Conservation (phyloP, 2,113 vertebrate genomes). For the Onychorhynchus coronatus region DNA sequence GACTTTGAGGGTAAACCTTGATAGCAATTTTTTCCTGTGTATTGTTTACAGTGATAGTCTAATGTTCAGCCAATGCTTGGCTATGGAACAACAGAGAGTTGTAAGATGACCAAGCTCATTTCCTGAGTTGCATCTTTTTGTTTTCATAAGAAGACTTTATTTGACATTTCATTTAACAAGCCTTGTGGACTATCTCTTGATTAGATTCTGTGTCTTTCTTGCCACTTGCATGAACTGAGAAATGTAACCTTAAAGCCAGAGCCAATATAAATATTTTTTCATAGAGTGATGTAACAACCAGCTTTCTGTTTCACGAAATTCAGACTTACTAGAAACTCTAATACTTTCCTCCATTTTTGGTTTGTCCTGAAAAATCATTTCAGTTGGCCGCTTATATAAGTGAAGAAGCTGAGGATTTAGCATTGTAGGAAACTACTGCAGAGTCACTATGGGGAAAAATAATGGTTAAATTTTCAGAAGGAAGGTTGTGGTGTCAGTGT, state of each 20-base stretch:
- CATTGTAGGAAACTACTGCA: background rate
- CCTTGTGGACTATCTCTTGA: slow-evolving; percentile 43
- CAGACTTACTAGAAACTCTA: background rate
- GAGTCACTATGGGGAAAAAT: background rate
- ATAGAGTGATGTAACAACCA: slow-evolving; percentile 16
- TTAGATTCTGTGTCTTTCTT: slow-evolving; percentile 45
- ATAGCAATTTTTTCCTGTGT: background rate
- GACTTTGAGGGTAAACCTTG: background rate
- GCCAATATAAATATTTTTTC: slow-evolving; percentile 57
- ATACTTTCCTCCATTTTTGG: background rate
- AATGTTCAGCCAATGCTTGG: background rate
- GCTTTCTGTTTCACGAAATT: slow-evolving; percentile 20
- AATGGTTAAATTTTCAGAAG: background rate
- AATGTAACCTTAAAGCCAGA: slow-evolving; percentile 28
- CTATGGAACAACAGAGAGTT: background rate
- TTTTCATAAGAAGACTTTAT: slow-evolving; percentile 38
- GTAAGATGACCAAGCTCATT: slow-evolving; percentile 52
- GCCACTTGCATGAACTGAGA: slow-evolving; percentile 36
- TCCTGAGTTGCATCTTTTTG: slow-evolving; percentile 49
- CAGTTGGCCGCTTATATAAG: fast-evolving
- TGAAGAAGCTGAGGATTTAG: background rate
- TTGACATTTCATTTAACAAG: slow-evolving; percentile 35
- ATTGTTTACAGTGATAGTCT: background rate
- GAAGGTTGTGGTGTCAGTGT: background rate
- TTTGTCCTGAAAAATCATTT: background rate